Percentiles rank a stretch among this genome's conserved stretches.
Conservation (phyloP, 2,797 vertebrate genomes). For the Sebastes elongatus region DNA sequence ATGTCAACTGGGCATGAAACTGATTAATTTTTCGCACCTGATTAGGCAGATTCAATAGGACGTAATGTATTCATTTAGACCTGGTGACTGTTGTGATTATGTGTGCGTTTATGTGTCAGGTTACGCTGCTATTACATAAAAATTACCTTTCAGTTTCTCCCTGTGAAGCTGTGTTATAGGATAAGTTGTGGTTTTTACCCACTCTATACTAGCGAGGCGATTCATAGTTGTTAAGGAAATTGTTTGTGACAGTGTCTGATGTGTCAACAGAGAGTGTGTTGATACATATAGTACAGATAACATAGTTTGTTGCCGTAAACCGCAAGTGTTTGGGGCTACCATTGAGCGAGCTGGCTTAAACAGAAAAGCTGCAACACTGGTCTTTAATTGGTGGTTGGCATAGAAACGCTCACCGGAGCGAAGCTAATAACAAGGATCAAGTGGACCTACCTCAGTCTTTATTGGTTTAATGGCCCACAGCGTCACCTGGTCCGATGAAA, state of each 20-base stretch:
- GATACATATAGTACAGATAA: neutral
- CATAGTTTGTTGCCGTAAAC: constrained; percentile 10
- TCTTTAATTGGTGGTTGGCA: constrained; percentile 64
- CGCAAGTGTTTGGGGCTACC: neutral
- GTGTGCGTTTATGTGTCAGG: neutral
- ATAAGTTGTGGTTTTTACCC: neutral
- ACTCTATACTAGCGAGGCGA: neutral
- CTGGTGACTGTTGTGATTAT: constrained; percentile 21
- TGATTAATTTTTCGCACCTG: constrained; percentile 53
- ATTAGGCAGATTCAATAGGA: constrained; percentile 49
- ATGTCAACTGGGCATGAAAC: constrained; percentile 57
- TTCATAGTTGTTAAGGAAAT: neutral
- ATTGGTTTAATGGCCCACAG: constrained; percentile 32
- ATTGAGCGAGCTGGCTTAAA: neutral
- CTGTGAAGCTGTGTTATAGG: neutral
- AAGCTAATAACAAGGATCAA: constrained; percentile 54
- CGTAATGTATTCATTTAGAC: constrained; percentile 50
- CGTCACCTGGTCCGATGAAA: constrained; percentile 6
- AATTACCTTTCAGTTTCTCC: neutral
- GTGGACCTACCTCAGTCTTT: constrained; percentile 20
- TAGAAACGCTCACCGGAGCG: constrained; percentile 55
- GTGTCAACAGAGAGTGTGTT: neutral
- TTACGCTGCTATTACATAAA: neutral
- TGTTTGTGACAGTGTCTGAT: neutral
- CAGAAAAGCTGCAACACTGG: constrained; percentile 30